A percentile compares a stretch with the other conserved stretches of the same genome.
Conservation (phyloP, 2,888 invertebrate species). For the Hecatera dysodea region DNA sequence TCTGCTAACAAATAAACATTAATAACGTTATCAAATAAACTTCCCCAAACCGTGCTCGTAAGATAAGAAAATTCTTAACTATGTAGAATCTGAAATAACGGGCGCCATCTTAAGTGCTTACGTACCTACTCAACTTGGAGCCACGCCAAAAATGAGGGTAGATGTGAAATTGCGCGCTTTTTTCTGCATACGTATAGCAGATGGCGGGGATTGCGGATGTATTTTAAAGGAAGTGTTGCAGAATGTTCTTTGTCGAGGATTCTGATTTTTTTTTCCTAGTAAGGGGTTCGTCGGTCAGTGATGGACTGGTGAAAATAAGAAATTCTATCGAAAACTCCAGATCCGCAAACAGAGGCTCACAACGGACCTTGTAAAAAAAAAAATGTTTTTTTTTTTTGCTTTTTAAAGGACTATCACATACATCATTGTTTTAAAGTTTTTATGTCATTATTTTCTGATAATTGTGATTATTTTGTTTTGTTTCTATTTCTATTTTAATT, state of each 20-base stretch:
- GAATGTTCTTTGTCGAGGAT: conserved; percentile 13
- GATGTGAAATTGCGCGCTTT: conserved; percentile 49
- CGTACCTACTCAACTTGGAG: conserved; percentile 57
- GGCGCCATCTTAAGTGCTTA: conserved; percentile 58
- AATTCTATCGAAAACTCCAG: neutral
- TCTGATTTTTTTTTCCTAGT: neutral
- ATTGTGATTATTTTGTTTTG: no score
- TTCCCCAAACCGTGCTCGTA: conserved; percentile 31
- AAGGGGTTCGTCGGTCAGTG: neutral
- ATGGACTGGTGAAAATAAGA: neutral
- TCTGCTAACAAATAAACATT: conserved; percentile 33
- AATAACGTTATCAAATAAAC: conserved; percentile 56
- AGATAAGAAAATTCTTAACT: conserved; percentile 63
- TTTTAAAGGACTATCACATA: no score
- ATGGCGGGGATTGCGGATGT: conserved; percentile 12
- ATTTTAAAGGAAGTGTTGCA: conserved; percentile 18
- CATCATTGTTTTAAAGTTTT: no score
- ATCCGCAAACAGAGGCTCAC: neutral
- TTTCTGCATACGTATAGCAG: conserved; percentile 45
- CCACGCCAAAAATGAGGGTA: conserved; percentile 57
- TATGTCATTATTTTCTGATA: no score
- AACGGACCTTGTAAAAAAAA: neutral
- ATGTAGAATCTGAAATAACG: conserved; percentile 41
- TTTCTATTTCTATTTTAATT: no score
- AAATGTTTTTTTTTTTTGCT: no score